Base-by-base conservation (phyloP, 2,888 invertebrate species). In the Sipunculus nudus region DNA sequence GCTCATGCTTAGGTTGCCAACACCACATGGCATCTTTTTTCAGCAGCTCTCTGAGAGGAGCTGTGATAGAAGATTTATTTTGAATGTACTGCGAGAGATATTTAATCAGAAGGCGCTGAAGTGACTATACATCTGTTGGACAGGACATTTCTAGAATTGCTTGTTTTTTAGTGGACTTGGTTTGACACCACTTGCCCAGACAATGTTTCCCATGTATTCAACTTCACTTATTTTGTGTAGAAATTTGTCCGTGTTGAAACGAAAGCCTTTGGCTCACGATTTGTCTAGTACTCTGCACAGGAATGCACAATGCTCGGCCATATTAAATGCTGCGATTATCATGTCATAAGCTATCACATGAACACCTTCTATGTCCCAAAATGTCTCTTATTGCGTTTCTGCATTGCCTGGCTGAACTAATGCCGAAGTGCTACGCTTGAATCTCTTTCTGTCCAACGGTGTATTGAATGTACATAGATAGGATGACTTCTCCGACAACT, bases 391-490 rank as follows among this genome's bases (percentile, higher is more conserved):
- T 54, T 61, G 19, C 31, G 49, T 40, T 58, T 59, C 38, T 67
- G 67, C 31, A 65, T 56, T n/a, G 65, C 55, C n/a, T n/a, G n/a
- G n/a, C n/a, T n/a, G n/a, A n/a, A n/a, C n/a, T n/a, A n/a, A n/a
- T n/a, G n/a, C n/a, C n/a, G n/a, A n/a, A n/a, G n/a, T n/a, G n/a
- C n/a, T 32, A 10, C 70, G n/a, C 1, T 32, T 19, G 25, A 63
- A 67, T 16, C 57, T 28, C 19, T 57, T 59, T n/a, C 65, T 8
- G 10, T 63, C 61, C 54, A 53, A 61, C 0, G 66, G 68, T n/a
- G 59, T 67, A 47, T 68, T 57, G 35, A 69, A 71, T 32, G 68
- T 71, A 41, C 61, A 61, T 6, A 70, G 52, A 13, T 61, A 47
- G 10, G 63, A 58, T 26, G 61, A 63, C 32, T 67, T 52, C 4